These are phyloP conservation scores for Rhamnusium bicolor DNA, from an alignment of 2,888 invertebrate genomes.

Conservation along the genomic window DNA sequence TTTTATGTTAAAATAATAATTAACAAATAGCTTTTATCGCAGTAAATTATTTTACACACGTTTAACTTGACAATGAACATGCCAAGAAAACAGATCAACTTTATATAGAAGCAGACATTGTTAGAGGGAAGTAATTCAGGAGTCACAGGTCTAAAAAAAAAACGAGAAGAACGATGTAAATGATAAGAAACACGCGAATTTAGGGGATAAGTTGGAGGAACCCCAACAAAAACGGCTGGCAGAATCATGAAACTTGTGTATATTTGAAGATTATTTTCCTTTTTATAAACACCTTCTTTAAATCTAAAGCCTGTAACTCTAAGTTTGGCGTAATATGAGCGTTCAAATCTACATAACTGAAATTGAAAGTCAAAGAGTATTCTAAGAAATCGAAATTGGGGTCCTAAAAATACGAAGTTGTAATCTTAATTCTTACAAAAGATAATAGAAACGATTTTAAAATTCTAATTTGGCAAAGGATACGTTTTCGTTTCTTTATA, in stretches of 20 bases:
- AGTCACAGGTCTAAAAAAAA: constrained; percentile 16
- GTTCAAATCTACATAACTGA: background rate
- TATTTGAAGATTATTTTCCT: background rate
- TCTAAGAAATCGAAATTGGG: background rate
- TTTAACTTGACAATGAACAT: background rate
- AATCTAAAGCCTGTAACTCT: background rate
- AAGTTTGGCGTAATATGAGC: background rate
- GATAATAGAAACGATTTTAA: no score
- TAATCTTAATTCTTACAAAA: no score
- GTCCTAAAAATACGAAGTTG: background rate
- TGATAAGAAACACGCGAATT: constrained; percentile 44
- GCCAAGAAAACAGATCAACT: background rate
- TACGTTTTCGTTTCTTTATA: background rate
- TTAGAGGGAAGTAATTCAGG: constrained; percentile 4
- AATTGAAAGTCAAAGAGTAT: background rate
- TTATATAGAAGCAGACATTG: background rate
- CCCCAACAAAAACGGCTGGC: constrained; percentile 16
- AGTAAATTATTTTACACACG: background rate
- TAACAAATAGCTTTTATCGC: background rate
- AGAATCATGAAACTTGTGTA: constrained; percentile 9
- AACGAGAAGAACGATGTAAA: constrained; percentile 31
- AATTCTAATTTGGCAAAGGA: no score
- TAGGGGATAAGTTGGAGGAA: constrained; percentile 8
- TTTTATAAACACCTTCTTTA: background rate
- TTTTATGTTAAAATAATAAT: background rate